These are phyloP conservation scores for Caenorhabditis inopinata DNA, from an alignment of 1,140 invertebrate genomes.

Conservation along the genomic window DNA sequence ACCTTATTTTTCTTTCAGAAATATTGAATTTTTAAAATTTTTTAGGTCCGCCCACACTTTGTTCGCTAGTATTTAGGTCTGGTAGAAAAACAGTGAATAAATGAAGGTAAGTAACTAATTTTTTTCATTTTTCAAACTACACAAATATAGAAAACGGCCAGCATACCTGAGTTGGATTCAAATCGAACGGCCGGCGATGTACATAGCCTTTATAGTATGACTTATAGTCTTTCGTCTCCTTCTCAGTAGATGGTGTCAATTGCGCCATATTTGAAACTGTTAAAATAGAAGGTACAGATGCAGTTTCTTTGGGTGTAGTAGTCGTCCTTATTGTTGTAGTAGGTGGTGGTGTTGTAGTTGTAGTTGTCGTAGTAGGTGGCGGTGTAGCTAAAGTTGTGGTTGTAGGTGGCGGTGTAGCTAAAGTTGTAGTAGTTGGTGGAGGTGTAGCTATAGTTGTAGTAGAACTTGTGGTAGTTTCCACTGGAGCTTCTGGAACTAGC, in stretches of 20 bases:
- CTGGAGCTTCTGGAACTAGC: neutral
- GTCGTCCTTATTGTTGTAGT: neutral
- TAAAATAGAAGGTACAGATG: too few species aligned
- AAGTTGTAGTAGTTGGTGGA: neutral
- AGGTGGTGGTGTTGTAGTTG: neutral
- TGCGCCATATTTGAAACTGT: too few species aligned
- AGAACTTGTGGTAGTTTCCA: neutral
- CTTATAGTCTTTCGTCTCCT: neutral
- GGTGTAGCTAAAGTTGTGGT: neutral
- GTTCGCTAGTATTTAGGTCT: too few species aligned
- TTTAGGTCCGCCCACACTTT: too few species aligned
- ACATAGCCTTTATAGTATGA: neutral
- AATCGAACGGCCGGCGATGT: neutral
- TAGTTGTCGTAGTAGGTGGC: neutral
- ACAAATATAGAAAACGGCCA: too few species aligned
- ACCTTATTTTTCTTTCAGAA: too few species aligned
- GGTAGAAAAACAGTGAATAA: too few species aligned
- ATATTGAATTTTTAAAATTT: too few species aligned
- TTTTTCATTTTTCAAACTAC: too few species aligned
- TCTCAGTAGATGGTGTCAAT: too few species aligned
- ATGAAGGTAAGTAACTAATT: too few species aligned
- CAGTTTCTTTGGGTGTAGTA: neutral
- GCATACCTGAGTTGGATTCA: neutral
- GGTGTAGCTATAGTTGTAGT: neutral
- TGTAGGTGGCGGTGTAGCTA: neutral